Percentiles rank a stretch among this genome's conserved stretches.
phyloP scores from a whole-genome alignment of 2,888 invertebrate genomes.

The Apotomis turbidana region DNA sequence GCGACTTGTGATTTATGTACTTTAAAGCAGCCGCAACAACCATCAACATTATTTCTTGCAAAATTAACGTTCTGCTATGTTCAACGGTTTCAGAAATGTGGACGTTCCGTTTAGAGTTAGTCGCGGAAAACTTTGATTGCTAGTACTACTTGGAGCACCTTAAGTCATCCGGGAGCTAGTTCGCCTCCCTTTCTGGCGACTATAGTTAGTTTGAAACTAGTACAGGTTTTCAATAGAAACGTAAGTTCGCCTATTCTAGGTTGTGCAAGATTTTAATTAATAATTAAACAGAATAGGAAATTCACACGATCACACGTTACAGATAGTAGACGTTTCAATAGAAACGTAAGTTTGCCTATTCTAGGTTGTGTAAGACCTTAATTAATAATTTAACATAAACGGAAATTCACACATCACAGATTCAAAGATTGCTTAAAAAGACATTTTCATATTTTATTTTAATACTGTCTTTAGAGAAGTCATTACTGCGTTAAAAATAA shows the following conservation, averaged over 20 bases:
- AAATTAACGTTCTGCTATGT: constrained; percentile 25
- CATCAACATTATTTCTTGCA: constrained; percentile 31
- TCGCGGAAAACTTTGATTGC: constrained; percentile 3
- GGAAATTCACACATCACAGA: too few relatives aligned
- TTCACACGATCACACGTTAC: too few relatives aligned
- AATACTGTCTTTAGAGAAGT: too few relatives aligned
- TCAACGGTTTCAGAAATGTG: neutral
- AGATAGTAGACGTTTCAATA: too few relatives aligned
- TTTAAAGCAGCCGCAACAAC: constrained; percentile 33
- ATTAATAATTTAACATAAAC: too few relatives aligned
- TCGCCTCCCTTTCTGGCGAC: neutral
- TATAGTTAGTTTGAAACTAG: constrained; percentile 2
- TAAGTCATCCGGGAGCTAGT: neutral
- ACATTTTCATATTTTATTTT: too few relatives aligned
- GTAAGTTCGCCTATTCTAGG: neutral
- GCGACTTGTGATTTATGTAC: constrained; percentile 36
- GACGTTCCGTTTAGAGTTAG: neutral
- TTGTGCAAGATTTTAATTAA: neutral
- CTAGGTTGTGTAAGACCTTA: neutral
- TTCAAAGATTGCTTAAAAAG: too few relatives aligned
- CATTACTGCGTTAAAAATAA: too few relatives aligned
- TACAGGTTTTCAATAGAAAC: constrained; percentile 1
- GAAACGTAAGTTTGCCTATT: neutral
- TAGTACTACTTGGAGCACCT: constrained; percentile 2
- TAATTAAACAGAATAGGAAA: too few relatives aligned